Base-by-base conservation (phyloP, 2,888 invertebrate genomes). In the Stomorhina lunata region DNA sequence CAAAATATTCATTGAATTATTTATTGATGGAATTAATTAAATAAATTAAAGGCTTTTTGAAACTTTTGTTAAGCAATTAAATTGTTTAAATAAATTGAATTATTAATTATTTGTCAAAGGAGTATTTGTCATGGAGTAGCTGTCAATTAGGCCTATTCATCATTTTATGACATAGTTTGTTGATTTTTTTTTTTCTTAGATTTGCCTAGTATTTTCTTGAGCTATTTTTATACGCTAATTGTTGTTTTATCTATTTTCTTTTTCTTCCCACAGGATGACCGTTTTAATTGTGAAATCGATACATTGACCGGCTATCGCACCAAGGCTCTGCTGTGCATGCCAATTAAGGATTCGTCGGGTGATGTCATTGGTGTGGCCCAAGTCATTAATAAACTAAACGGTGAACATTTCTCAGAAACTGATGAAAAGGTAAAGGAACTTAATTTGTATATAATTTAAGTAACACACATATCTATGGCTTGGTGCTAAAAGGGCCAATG, bases 331-430 rank as follows among this genome's bases (percentile, higher is more conserved):
- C 93, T 98, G 81, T 98, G 98, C 91, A 97, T 98, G 97, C 98
- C 98, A 71, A 98, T 98, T 90, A 96, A 97, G 92, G 98, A 98
- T 92, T 96, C 95, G 90, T 95, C 95, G 88, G 98, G 97, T 40
- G 97, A 98, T 91, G 97, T 99, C 86, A 95, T 99, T 86, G 99
- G 99, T 22, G 98, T 99, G 76, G 99, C 98, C 71, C 98, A 99
- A 94, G 97, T 97, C 88, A 97, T 97, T 92, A 97, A 97, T 92
- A 97, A 97, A 92, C 94, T 96, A 86, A 95, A 95, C 90, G 96
- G 96, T 88, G 94, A 95, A 80, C 95, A 95, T 81, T 97, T 97
- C 92, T 96, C 96, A 69, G 92, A 93, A 83, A 94, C 94, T 90
- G 99, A 99, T 92, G 98, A 98, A 92, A 91, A 91, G 90, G 91